Percentiles rank a stretch among this genome's conserved stretches.
phyloP scores from a whole-genome alignment of 2,113 vertebrate genomes.

The Elgaria multicarinata region DNA sequence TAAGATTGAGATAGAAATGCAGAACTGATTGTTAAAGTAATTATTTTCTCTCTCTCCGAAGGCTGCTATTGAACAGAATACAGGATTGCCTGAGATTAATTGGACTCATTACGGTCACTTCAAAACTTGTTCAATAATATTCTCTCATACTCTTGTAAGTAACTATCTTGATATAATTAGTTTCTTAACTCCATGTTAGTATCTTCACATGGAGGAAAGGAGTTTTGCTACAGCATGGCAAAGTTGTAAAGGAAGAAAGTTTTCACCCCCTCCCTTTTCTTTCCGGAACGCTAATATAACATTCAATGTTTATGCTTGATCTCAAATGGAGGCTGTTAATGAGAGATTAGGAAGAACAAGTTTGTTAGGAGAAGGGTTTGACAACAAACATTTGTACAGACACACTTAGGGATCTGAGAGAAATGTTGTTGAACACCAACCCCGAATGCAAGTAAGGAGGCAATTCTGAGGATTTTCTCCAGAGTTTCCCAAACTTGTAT shows the following conservation, averaged over 20 bases:
- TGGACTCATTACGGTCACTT: conserved; percentile 63
- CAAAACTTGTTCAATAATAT: conserved; percentile 62
- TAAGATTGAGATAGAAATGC: conserved; percentile 46
- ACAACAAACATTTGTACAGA: not conserved
- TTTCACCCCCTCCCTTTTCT: not conserved
- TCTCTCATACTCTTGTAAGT: conserved; percentile 43
- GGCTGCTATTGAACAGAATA: conserved; percentile 61
- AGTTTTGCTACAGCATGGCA: not conserved
- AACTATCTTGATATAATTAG: conserved; percentile 53
- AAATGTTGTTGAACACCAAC: too few relatives aligned
- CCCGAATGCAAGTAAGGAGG: too few relatives aligned
- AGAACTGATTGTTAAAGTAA: conserved; percentile 54
- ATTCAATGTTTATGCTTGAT: not conserved
- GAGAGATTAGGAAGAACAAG: not conserved
- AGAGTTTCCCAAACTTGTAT: too few relatives aligned
- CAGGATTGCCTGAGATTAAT: conserved; percentile 66
- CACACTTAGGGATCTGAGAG: not conserved
- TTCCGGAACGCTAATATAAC: not conserved
- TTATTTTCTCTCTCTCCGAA: conserved; percentile 56
- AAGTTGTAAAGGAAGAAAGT: not conserved
- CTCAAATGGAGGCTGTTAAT: not conserved
- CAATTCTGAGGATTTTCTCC: too few relatives aligned
- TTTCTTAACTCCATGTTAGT: conserved; percentile 3
- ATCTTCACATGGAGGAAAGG: not conserved
- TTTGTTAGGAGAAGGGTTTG: not conserved